Percentiles rank a stretch among this genome's conserved stretches.
Evolutionary conservation across 2,797 vertebrate species (phyloP).

Genomic region (Enteromius argenteus): DNA sequence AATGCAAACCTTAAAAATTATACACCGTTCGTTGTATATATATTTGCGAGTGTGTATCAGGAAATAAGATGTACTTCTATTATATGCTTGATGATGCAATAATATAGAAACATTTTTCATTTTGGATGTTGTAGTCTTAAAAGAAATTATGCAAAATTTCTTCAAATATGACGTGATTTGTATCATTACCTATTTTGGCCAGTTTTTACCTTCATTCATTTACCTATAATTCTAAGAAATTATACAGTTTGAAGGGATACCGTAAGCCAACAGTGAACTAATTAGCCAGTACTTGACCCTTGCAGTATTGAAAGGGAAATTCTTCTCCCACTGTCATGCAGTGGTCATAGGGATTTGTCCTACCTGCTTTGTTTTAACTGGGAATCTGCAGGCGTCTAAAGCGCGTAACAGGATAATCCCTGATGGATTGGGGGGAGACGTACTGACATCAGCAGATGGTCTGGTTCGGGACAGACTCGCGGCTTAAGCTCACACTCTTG

Average conservation of each 20-base stretch:
- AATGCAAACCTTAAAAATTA: not conserved
- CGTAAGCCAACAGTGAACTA: not conserved
- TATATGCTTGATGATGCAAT: not conserved
- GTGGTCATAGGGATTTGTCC: conserved; percentile 38
- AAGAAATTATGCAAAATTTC: not conserved
- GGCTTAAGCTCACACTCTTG: conserved; percentile 29
- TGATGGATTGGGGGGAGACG: conserved; percentile 52
- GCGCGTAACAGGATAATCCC: conserved; percentile 59
- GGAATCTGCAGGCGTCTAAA: conserved; percentile 53
- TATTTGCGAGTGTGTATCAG: not conserved
- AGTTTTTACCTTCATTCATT: not conserved
- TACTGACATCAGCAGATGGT: conserved; percentile 59
- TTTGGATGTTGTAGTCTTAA: not conserved
- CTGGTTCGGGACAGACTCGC: conserved; percentile 50
- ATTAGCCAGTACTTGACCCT: not conserved
- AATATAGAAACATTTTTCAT: not conserved
- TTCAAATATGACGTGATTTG: not conserved
- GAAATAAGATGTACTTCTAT: not conserved
- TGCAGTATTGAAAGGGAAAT: not conserved
- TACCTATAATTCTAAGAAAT: not conserved
- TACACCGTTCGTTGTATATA: not conserved
- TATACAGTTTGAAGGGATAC: not conserved
- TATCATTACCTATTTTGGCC: not conserved
- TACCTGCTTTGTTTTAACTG: conserved; percentile 60
- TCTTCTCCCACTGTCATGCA: conserved; percentile 25